Base-by-base conservation (phyloP, 2,113 vertebrate genomes). In the Dicrurus megarhynchus region DNA sequence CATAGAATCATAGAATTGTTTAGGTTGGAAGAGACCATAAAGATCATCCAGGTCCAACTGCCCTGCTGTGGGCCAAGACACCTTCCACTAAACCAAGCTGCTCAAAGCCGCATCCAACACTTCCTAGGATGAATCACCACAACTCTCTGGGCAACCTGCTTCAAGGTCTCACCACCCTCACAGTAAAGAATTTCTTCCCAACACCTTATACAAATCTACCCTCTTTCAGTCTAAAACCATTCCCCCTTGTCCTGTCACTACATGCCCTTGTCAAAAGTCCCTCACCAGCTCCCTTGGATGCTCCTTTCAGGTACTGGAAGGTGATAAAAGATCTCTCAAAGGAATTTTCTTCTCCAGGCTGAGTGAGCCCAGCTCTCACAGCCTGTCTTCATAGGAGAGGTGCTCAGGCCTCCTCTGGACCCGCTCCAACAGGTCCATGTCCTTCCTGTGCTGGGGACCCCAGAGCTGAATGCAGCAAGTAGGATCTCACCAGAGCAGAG, bases 401-500 rank as follows among this genome's bases (percentile, higher is more conserved):
- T 24, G 37, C 12, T 52, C 23, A 35, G 46, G 28, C 46, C 12
- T 68, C 27, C 17, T 39, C 47, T 53, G 56, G 20, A 78, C 10
- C 3, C 1, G 1, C 10, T 44, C 2, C 28, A 65, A 37, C 23
- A 52, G 32, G 6, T 37, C 37, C 3, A 44, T 16, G 27, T 39
- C 37, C 12, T 39, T 67, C 39, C 46, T 53, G 11, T 7, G 7
- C 44, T n/a, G 16, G 10, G 21, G 32, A 21, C 6, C 11, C 16
- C 28, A 39, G 12, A 6, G 28, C 19, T 47, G 39, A 16, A 53
- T 30, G 23, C 28, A 53, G 46, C 28, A 67, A 11, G 13, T 30
- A 16, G 5, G 4, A 13, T 52, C 33, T 59, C 46, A 59, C 1
- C 28, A 67, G 44, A 37, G 28, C 37, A 74, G 19, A 65, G 22